phyloP scores from a whole-genome alignment of 2,113 vertebrate species.

The Glareola pratincola region DNA sequence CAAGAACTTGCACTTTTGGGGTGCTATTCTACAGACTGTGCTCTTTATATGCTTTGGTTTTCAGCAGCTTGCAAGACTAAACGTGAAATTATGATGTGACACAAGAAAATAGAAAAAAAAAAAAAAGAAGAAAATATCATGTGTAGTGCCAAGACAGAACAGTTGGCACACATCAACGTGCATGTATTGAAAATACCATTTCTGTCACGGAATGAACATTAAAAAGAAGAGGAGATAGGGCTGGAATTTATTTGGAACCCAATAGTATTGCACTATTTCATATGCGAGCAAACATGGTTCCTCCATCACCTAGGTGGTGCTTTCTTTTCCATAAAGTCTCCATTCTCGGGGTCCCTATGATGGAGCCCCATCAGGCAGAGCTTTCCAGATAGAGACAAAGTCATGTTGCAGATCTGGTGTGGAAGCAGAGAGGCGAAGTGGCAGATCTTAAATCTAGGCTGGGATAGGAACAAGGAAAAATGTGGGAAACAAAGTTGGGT shows the following conservation, averaged over 20 bases:
- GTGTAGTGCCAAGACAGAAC: background rate
- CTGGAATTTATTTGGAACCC: background rate
- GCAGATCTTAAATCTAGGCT: background rate
- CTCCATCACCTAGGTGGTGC: background rate
- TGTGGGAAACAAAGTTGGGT: background rate
- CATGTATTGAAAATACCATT: background rate
- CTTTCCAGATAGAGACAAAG: background rate
- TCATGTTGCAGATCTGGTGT: rapidly evolving
- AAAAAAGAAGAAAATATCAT: background rate
- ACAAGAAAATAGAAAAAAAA: background rate
- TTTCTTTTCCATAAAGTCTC: background rate
- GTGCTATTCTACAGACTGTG: background rate
- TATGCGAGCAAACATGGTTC: background rate
- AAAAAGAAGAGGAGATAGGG: background rate
- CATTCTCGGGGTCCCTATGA: rapidly evolving
- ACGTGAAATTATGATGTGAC: background rate
- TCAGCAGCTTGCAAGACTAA: background rate
- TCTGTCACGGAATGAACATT: rapidly evolving
- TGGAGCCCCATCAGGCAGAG: background rate
- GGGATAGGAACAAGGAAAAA: background rate
- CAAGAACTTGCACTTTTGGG: background rate
- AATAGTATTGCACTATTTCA: background rate
- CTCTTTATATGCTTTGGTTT: background rate
- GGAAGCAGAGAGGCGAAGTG: background rate
- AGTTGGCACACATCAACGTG: background rate